Conservation (phyloP, 2,113 vertebrate genomes). For the Clarias gariepinus region DNA sequence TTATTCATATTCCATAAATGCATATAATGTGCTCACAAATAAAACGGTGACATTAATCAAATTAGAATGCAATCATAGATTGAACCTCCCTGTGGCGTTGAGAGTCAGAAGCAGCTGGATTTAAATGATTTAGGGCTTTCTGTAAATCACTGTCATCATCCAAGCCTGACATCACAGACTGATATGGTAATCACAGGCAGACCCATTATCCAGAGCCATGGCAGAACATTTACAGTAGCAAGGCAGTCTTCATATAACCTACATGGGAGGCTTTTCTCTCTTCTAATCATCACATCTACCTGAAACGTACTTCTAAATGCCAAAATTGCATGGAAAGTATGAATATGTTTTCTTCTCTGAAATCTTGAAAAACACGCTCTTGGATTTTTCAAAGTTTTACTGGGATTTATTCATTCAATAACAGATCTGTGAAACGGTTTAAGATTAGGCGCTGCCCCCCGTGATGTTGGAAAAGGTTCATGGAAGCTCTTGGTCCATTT, state of each 20-base stretch:
- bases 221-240: neutral
- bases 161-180: neutral
- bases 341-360: neutral
- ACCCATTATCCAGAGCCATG: neutral
- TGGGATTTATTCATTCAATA: neutral
- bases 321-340: neutral
- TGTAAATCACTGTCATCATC: constrained; percentile 25
- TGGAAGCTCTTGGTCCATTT: neutral
- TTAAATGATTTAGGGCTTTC: constrained; percentile 8
- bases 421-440: neutral
- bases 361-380: neutral
- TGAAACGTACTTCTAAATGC: neutral
- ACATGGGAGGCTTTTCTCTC: neutral
- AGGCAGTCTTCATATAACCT: neutral
- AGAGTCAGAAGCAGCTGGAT: neutral
- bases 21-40: neutral
- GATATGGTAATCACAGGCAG: neutral
- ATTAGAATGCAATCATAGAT: neutral
- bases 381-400: neutral
- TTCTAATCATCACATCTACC: neutral
- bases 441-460: neutral
- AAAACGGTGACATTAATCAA: neutral
- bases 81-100: neutral
- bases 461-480: neutral
- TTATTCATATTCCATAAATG: neutral